Conservation (phyloP, 2,888 invertebrate species). For the Nebria salina region DNA sequence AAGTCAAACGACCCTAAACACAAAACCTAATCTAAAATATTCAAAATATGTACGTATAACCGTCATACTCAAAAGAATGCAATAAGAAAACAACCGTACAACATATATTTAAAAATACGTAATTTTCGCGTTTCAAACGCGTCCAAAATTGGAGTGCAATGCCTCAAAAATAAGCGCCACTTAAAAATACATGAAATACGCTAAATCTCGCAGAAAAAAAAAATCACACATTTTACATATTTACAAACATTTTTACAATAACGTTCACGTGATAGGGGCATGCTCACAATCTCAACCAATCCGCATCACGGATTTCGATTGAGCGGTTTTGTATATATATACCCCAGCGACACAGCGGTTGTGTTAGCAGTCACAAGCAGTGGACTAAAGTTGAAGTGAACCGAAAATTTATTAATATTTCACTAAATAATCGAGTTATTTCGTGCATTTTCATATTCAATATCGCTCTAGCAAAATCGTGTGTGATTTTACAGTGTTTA, state of each 20-base stretch:
- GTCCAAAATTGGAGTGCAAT: not conserved
- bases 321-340: conserved; percentile 5
- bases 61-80: not conserved
- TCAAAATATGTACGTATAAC: not conserved
- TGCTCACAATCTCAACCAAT: conserved; percentile 18
- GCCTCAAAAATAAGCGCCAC: not conserved
- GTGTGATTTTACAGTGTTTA: not conserved
- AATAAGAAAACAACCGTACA: not conserved
- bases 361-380: not conserved
- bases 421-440: conserved; percentile 4
- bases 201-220: not conserved
- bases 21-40: not conserved
- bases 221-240: not conserved
- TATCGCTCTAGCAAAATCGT: conserved; percentile 3
- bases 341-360: conserved; percentile 8
- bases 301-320: not conserved
- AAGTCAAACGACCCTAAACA: too few species aligned
- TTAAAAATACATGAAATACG: not conserved
- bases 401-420: not conserved
- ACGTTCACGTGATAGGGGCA: conserved; percentile 12
- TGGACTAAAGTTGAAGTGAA: not conserved
- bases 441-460: not conserved
- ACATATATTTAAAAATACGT: not conserved
- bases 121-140: not conserved
- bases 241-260: not conserved